These are phyloP conservation scores for Miltochrista miniata DNA, from an alignment of 2,888 invertebrate species.

Conservation along the genomic window DNA sequence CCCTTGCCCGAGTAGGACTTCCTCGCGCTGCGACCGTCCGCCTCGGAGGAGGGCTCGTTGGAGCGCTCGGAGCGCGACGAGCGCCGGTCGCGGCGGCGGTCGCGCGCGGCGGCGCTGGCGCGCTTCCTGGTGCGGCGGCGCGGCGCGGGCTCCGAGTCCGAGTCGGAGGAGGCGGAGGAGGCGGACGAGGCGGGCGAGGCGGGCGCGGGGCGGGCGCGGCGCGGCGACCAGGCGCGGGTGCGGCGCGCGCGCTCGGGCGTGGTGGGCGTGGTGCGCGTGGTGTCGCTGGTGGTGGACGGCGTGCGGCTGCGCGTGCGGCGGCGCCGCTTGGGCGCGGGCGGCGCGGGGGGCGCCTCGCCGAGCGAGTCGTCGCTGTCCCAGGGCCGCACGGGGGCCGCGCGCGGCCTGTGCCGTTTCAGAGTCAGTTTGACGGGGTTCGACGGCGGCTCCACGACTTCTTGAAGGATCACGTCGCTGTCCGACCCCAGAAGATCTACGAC, in stretches of 20 bases:
- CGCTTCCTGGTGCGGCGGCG: conserved; percentile 36
- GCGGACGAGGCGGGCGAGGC: conserved; percentile 15
- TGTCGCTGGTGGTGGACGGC: conserved; percentile 13
- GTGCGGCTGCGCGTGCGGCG: conserved; percentile 5
- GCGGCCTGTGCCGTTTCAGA: conserved; percentile 44
- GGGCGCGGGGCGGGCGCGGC: conserved; percentile 15
- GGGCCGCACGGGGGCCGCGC: conserved; percentile 55
- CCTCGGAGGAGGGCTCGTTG: conserved; percentile 20
- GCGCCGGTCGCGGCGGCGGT: conserved; percentile 41
- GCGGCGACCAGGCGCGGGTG: not conserved
- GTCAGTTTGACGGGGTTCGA: conserved; percentile 51
- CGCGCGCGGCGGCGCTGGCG: conserved; percentile 29
- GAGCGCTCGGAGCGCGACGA: conserved; percentile 38
- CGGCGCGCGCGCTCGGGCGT: not conserved
- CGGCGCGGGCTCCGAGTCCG: conserved; percentile 1
- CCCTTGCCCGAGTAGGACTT: conserved; percentile 63
- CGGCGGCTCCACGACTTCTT: conserved; percentile 47
- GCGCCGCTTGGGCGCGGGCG: conserved; percentile 34
- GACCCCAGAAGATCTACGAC: conserved; percentile 85
- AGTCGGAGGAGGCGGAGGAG: conserved; percentile 19
- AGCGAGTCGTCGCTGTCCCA: conserved; percentile 38
- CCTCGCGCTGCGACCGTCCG: conserved; percentile 45
- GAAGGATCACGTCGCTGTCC: conserved; percentile 77
- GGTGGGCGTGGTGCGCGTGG: conserved; percentile 12
- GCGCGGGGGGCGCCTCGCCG: conserved; percentile 5